Evolutionary conservation across 2,113 vertebrate species (phyloP).

Genomic region (Cavia porcellus): DNA sequence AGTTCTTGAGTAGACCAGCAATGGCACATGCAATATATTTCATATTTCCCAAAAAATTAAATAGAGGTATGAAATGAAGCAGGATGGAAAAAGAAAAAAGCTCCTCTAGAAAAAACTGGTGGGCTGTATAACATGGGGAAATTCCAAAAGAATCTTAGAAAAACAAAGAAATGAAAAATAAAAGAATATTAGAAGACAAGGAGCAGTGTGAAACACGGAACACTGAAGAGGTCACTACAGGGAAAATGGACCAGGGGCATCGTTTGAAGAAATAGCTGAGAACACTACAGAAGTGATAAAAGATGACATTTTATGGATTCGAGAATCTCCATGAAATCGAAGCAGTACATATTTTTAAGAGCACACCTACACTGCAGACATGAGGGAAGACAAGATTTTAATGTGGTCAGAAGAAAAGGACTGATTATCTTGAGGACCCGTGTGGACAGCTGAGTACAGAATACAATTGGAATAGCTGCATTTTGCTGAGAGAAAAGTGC

Average conservation of each 20-base stretch:
- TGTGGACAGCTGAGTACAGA: not conserved
- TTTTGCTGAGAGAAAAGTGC: not conserved
- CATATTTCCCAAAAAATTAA: not conserved
- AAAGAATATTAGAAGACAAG: not conserved
- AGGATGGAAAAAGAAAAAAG: conserved; percentile 23
- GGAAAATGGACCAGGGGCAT: not conserved
- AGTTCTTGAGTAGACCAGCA: not conserved
- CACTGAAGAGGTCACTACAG: not conserved
- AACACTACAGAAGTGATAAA: not conserved
- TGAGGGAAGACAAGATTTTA: not conserved
- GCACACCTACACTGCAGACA: not conserved
- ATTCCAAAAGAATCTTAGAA: not conserved
- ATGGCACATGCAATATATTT: not conserved
- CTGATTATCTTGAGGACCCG: not conserved
- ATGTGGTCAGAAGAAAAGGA: not conserved
- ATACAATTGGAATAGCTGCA: not conserved
- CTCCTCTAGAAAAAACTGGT: not conserved
- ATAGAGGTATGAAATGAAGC: not conserved
- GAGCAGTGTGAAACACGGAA: not conserved
- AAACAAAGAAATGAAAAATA: not conserved
- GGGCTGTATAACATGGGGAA: not conserved
- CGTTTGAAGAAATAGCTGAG: not conserved
- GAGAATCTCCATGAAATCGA: not conserved
- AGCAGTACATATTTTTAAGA: not conserved
- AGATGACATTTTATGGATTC: not conserved